Base-by-base conservation (phyloP, 2,888 invertebrate genomes). In the Nematopogon swammerdamellus region DNA sequence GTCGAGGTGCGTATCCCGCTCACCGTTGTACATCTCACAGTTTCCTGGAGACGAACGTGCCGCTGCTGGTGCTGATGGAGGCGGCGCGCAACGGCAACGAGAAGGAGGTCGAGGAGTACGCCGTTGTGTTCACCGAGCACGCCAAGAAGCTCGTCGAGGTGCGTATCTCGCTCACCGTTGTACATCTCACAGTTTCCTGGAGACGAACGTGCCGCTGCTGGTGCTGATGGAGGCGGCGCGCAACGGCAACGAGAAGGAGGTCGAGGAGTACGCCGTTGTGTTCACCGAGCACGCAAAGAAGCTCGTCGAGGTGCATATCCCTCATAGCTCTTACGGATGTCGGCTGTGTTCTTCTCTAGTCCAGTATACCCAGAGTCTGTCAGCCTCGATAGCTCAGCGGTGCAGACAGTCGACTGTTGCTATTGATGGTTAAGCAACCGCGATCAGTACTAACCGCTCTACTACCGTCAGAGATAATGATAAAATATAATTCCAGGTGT, bases 231-330 rank as follows among this genome's bases (percentile, higher is more conserved):
- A 97, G 67, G 95, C 97, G 6, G 99, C 99, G 1, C 88, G 94
- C 62, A 90, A 89, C 58, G 93, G 94, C 0, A 89, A 92, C 62
- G 92, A 94, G 67, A 91, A 91, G 64, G 91, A 91, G 63, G 94
- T 97, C 0, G 95, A 96, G 59, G 95, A 97, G 59, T 96, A 94
- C 63, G 96, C 97, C 0, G 82, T 89, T 5, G 89, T 97, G 14
- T 99, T 99, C 73, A 92, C 92, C 0, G 97, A 97, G 63, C 97
- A 99, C 74, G 97, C 98, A 48, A 95, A 95, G 68, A 98, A 98
- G 70, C 83, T 98, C 3, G 95, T 97, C 0, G 97, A 98, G 25
- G 25, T 6, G 25, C 25, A 8, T 25, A 25, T 8, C 25, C 8
- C 4, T n/a, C n/a, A n/a, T n/a, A n/a, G n/a, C n/a, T n/a, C n/a